Conservation (phyloP, 2,888 invertebrate genomes). For the Coenonympha arcania region DNA sequence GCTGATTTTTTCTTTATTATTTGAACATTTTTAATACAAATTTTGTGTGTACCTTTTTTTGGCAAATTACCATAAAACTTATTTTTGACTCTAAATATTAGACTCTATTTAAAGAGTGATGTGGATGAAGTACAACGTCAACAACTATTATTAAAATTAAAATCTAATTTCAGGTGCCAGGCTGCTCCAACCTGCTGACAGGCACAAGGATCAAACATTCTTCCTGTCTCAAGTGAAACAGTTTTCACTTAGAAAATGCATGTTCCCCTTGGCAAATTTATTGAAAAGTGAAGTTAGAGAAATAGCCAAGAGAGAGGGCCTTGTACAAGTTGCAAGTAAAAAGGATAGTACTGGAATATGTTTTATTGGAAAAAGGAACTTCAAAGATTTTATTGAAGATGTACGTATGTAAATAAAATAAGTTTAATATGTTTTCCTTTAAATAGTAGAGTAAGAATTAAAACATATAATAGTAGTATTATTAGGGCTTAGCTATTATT, state of each 20-base stretch:
- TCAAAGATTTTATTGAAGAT: conserved; percentile 90
- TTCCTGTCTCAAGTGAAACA: conserved; percentile 91
- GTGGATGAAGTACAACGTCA: no score
- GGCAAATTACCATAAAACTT: no score
- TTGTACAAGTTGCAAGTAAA: conserved; percentile 80
- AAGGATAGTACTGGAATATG: conserved; percentile 96
- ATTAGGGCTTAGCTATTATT: no score
- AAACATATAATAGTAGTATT: no score
- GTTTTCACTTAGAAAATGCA: conserved; percentile 81
- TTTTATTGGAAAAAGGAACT: conserved; percentile 93
- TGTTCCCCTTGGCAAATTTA: conserved; percentile 92
- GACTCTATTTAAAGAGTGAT: no score
- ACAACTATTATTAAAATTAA: background rate
- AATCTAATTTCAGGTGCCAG: conserved; percentile 76
- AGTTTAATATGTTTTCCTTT: no score
- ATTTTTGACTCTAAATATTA: no score
- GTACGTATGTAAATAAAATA: no score
- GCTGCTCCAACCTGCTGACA: conserved; percentile 82
- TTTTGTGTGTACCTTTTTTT: no score
- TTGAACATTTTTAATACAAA: no score
- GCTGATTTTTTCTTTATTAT: no score
- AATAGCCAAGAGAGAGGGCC: conserved; percentile 80
- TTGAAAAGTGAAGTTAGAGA: conserved; percentile 84
- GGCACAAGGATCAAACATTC: conserved; percentile 94
- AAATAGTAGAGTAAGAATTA: no score